Evolutionary conservation across 2,113 vertebrate species (phyloP).

Genomic region (Bostrychus sinensis): DNA sequence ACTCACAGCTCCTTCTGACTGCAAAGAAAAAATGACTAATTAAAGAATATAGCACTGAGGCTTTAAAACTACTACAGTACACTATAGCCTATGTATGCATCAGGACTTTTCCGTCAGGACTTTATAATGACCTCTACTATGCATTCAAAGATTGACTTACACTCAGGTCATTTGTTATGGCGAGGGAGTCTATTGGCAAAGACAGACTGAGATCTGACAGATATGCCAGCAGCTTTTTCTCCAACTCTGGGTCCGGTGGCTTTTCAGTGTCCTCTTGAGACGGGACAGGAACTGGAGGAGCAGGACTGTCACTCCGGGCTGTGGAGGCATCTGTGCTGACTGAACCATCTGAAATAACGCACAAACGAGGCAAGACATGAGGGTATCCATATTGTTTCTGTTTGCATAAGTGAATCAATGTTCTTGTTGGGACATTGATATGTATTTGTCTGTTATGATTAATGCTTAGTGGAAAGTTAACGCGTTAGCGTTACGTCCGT

Average conservation of each 20-base stretch:
- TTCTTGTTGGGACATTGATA: no score
- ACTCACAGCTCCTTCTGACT: constrained; percentile 84
- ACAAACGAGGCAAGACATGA: background rate
- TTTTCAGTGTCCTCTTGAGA: constrained; percentile 77
- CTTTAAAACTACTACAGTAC: no score
- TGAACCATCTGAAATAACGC: constrained; percentile 71
- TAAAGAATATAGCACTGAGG: no score
- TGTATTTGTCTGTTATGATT: no score
- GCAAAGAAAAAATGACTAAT: background rate
- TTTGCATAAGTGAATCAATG: no score
- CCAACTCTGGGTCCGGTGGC: constrained; percentile 87
- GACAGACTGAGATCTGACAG: constrained; percentile 87
- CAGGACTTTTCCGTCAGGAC: no score
- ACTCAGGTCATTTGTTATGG: constrained; percentile 86
- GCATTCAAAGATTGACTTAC: constrained; percentile 64
- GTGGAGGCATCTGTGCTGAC: constrained; percentile 78
- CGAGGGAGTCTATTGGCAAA: constrained; percentile 85
- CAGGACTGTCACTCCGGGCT: constrained; percentile 87
- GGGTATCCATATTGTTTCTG: no score
- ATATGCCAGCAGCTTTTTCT: constrained; percentile 88
- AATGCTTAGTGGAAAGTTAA: no score
- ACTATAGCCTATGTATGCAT: no score
- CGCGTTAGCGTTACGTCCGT: no score
- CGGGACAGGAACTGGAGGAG: constrained; percentile 71
- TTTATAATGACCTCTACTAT: background rate